Conservation (phyloP, 37 sponge, comb jelly and placozoan genomes). For the Diacarnus erythraeanus region DNA sequence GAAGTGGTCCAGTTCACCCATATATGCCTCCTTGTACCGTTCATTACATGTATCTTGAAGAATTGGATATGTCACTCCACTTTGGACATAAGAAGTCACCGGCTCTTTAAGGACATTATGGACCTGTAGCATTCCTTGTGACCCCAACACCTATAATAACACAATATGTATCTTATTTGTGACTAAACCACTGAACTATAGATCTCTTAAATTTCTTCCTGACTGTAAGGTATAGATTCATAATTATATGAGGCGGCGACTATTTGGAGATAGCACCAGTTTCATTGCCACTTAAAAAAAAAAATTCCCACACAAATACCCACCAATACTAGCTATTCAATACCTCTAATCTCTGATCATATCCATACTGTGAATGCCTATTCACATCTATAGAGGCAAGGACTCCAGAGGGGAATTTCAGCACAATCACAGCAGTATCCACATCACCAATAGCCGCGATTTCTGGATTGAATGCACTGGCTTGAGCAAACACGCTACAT, state of each 20-base stretch:
- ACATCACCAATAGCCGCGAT: conserved; percentile 62
- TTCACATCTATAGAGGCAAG: conserved; percentile 71
- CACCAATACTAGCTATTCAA: too few species aligned
- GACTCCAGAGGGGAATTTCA: conserved; percentile 78
- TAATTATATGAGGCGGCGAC: too few species aligned
- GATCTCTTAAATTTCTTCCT: too few species aligned
- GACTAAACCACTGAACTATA: too few species aligned
- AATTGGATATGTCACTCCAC: conserved; percentile 12
- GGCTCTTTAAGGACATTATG: conserved; percentile 48
- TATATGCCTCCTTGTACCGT: conserved; percentile 59
- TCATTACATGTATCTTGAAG: conserved; percentile 67
- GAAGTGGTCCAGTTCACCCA: conserved; percentile 54
- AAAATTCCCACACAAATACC: too few species aligned
- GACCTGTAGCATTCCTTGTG: conserved; percentile 65
- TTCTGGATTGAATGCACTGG: conserved; percentile 38
- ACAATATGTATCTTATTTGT: too few species aligned
- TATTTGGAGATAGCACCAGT: too few species aligned
- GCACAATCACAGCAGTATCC: conserved; percentile 74
- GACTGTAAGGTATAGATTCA: too few species aligned
- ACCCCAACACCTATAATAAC: conserved; percentile 58
- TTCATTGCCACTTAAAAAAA: too few species aligned
- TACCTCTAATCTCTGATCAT: conserved; percentile 89
- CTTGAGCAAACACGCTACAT: conserved; percentile 47
- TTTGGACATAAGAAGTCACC: neutral
- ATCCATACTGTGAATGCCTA: conserved; percentile 78